A percentile compares a stretch with the other conserved stretches of the same genome.
These are phyloP conservation scores for Panonychus citri DNA, from an alignment of 1,140 invertebrate genomes.

Conservation along the genomic window DNA sequence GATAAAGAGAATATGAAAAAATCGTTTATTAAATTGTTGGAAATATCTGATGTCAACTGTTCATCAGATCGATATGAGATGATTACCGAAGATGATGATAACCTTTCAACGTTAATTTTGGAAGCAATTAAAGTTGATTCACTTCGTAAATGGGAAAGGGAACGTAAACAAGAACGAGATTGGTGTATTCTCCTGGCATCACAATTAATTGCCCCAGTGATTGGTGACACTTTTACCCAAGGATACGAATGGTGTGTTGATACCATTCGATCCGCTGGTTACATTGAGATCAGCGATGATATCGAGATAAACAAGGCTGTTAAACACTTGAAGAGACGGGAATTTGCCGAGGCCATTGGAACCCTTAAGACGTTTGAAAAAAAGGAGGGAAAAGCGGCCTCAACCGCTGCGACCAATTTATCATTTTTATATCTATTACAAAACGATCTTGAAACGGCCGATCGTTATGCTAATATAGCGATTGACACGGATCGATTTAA, in stretches of 20 bases:
- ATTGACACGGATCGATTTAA: conserved; percentile 53
- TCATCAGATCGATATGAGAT: neutral
- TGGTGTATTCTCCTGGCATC: conserved; percentile 62
- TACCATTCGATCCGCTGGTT: conserved; percentile 49
- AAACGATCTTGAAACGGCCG: conserved; percentile 57
- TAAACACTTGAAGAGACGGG: conserved; percentile 59
- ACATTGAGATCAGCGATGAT: conserved; percentile 53
- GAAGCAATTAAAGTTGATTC: conserved; percentile 34
- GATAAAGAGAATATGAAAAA: conserved; percentile 85
- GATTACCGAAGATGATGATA: conserved; percentile 34
- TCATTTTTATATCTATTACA: conserved; percentile 66
- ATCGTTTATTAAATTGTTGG: conserved; percentile 66
- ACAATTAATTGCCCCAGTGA: conserved; percentile 70
- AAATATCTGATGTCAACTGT: conserved; percentile 45
- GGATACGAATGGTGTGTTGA: conserved; percentile 49
- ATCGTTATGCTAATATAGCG: conserved; percentile 50
- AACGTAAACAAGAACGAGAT: conserved; percentile 45
- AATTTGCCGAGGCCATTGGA: conserved; percentile 50
- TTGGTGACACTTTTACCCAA: conserved; percentile 27
- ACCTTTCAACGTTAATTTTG: conserved; percentile 40
- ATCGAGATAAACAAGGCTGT: conserved; percentile 82
- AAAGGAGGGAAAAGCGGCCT: conserved; percentile 45
- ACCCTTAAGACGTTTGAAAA: conserved; percentile 71
- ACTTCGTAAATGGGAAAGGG: conserved; percentile 5
- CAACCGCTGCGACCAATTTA: conserved; percentile 63